phyloP scores from a whole-genome alignment of 2,888 invertebrate genomes.

The Mongoloraphidia duomilia region DNA sequence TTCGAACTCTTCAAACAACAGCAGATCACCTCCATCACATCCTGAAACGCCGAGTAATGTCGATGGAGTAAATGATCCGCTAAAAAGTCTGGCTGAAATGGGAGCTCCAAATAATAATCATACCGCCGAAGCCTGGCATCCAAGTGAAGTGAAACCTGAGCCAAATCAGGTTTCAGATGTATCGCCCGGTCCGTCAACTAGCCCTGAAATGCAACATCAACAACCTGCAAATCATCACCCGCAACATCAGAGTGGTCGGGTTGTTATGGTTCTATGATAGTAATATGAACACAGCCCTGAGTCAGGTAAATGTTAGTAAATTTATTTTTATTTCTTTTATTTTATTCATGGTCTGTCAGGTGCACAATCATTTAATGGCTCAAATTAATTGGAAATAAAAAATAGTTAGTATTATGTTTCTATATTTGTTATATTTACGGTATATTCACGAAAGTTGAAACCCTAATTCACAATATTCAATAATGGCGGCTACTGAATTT shows the following conservation, averaged over 20 bases:
- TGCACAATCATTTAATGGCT: too few relatives aligned
- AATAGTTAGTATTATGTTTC: too few relatives aligned
- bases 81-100: slow-evolving; percentile 25
- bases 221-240: slow-evolving; percentile 23
- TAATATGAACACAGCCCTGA: slow-evolving; percentile 5
- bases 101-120: slow-evolving; percentile 16
- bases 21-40: slow-evolving; percentile 18
- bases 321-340: too few relatives aligned
- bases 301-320: not conserved
- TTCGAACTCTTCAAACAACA: slow-evolving; percentile 10
- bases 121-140: not conserved
- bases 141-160: slow-evolving; percentile 22
- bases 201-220: slow-evolving; percentile 25
- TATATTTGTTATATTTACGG: too few relatives aligned
- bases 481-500: too few relatives aligned
- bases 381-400: too few relatives aligned
- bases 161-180: slow-evolving; percentile 18
- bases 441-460: too few relatives aligned
- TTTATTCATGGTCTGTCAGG: too few relatives aligned
- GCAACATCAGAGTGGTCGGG: slow-evolving; percentile 29
- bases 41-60: slow-evolving; percentile 22
- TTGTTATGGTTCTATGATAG: slow-evolving; percentile 34
- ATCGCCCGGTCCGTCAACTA: slow-evolving; percentile 18
- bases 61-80: slow-evolving; percentile 22
- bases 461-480: too few relatives aligned